Conservation (phyloP, 92 coral and sea anemone genomes). For the Pocillopora meandrina region DNA sequence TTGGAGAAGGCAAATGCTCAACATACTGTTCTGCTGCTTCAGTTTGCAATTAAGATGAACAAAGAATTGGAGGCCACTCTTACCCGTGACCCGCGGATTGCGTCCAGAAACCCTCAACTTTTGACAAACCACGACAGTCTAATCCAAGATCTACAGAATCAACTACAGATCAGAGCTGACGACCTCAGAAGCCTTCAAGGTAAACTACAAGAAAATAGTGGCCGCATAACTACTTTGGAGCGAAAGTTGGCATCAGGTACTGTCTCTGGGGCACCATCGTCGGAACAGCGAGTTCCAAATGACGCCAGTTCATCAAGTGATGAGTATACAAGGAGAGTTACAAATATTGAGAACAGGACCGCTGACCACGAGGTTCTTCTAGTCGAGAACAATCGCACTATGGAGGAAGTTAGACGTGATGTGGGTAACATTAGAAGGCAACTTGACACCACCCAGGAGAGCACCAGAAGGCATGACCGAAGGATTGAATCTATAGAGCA, state of each 20-base stretch:
- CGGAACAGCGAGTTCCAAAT: neutral
- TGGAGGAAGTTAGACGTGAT: slow-evolving; percentile 14
- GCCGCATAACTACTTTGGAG: slow-evolving; percentile 20
- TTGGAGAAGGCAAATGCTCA: neutral
- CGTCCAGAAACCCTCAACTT: slow-evolving; percentile 17
- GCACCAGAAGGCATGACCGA: slow-evolving; percentile 21
- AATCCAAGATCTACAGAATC: slow-evolving; percentile 14
- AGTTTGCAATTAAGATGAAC: slow-evolving; percentile 2
- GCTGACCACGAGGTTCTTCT: slow-evolving; percentile 43
- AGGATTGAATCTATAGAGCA: slow-evolving; percentile 39
- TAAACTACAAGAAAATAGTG: slow-evolving; percentile 9
- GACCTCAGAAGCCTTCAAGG: slow-evolving; percentile 6
- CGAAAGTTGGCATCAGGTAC: slow-evolving; percentile 14
- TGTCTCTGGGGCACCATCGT: neutral
- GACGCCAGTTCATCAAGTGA: neutral
- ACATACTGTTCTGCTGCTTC: slow-evolving; percentile 29
- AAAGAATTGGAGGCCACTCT: slow-evolving; percentile 20
- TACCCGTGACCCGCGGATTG: slow-evolving; percentile 2
- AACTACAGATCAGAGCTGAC: neutral
- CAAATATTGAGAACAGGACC: slow-evolving; percentile 15
- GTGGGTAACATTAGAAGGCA: slow-evolving; percentile 30
- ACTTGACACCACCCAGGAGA: slow-evolving; percentile 17
- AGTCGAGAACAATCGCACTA: slow-evolving; percentile 37
- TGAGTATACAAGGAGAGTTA: neutral
- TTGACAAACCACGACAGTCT: slow-evolving; percentile 20